A percentile compares a stretch with the other conserved stretches of the same genome.
These are phyloP conservation scores for Acrocyrtus sp. DNA, from an alignment of 2,888 invertebrate genomes.

Conservation along the genomic window DNA sequence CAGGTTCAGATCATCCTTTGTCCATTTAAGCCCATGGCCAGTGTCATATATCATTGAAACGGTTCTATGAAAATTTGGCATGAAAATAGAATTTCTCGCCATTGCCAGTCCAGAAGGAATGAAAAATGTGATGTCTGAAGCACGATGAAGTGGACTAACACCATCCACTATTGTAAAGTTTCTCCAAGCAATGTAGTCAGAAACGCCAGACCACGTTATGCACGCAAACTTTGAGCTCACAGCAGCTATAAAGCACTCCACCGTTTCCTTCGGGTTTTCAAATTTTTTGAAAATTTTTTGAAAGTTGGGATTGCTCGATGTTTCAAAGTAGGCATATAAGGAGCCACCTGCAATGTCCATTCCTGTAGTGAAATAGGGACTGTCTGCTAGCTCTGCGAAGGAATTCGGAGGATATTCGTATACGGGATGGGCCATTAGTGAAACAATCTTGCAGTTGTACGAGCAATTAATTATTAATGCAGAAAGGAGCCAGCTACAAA, in stretches of 20 bases:
- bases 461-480: slow-evolving; percentile 11
- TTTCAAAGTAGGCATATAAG: slow-evolving; percentile 17
- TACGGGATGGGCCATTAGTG: slow-evolving; percentile 16
- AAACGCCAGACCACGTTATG: slow-evolving; percentile 24
- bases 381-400: slow-evolving; percentile 22
- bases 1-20: slow-evolving; percentile 15
- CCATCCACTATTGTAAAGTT: slow-evolving; percentile 37
- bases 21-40: slow-evolving; percentile 27
- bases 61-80: slow-evolving; percentile 27
- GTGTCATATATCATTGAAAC: slow-evolving; percentile 30
- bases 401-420: slow-evolving; percentile 19
- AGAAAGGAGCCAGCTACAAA: slow-evolving; percentile 17
- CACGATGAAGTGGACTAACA: slow-evolving; percentile 4
- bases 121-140: slow-evolving; percentile 15
- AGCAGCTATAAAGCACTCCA: slow-evolving; percentile 18
- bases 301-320: slow-evolving; percentile 11
- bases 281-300: slow-evolving; percentile 24
- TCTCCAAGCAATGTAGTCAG: slow-evolving; percentile 21
- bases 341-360: slow-evolving; percentile 23
- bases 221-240: slow-evolving; percentile 14
- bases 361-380: slow-evolving; percentile 1
- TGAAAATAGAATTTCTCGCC: slow-evolving; percentile 25
- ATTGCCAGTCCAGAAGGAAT: slow-evolving; percentile 19
- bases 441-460: slow-evolving; percentile 33
- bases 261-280: slow-evolving; percentile 16